phyloP scores from a whole-genome alignment of 2,113 vertebrate genomes.

The Gallinago jamesoni region DNA sequence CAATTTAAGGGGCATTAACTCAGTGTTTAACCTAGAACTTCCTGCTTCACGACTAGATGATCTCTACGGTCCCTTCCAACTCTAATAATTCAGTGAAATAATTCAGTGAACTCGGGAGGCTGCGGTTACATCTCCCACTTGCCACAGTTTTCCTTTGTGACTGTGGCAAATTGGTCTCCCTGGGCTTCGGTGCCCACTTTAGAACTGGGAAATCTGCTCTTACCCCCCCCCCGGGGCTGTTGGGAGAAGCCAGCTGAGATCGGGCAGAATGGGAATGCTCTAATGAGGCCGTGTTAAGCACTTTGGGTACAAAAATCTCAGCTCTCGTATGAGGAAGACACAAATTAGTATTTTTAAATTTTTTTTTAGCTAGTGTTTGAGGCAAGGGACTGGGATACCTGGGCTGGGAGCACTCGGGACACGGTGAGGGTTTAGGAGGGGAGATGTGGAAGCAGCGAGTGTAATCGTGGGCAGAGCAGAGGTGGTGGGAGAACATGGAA shows the following conservation, averaged over 20 bases:
- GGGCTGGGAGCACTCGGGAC: background rate
- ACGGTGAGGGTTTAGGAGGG: background rate
- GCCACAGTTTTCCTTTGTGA: background rate
- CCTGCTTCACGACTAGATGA: no score
- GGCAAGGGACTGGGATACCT: background rate
- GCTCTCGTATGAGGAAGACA: background rate
- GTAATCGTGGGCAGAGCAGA: background rate
- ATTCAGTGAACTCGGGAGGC: no score
- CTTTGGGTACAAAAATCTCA: background rate
- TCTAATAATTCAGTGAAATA: no score
- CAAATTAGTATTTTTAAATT: no score
- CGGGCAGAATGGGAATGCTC: background rate
- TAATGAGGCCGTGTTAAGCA: background rate
- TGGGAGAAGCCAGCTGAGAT: background rate
- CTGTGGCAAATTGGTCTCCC: background rate
- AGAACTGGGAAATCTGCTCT: background rate
- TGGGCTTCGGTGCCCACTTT: background rate
- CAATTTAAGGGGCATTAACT: background rate
- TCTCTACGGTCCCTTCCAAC: no score
- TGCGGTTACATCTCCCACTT: background rate
- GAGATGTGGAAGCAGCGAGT: background rate
- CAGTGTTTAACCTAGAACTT: background rate
- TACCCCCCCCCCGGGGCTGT: background rate
- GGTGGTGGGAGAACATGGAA: fast-evolving
- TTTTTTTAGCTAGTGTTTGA: no score